These are phyloP conservation scores for Cydia amplana DNA, from an alignment of 1,140 invertebrate species.

Conservation along the genomic window DNA sequence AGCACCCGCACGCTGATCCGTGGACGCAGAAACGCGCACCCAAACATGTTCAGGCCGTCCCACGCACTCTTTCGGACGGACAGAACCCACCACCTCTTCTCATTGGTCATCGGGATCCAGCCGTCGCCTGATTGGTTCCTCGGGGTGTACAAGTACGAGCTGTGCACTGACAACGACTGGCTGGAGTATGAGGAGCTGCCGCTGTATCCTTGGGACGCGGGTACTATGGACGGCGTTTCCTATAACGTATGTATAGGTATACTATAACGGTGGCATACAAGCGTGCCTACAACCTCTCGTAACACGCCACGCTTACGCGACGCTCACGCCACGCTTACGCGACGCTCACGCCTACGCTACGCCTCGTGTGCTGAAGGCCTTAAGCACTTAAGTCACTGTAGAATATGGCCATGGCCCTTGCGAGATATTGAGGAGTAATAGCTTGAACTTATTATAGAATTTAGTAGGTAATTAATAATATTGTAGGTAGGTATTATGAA, in stretches of 20 bases:
- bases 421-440: too few relatives aligned
- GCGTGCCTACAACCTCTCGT: too few relatives aligned
- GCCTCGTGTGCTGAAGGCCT: too few relatives aligned
- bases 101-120: slow-evolving; percentile 59
- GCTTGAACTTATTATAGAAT: too few relatives aligned
- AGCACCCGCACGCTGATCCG: slow-evolving; percentile 65
- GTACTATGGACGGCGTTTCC: slow-evolving; percentile 62
- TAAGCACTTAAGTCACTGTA: too few relatives aligned
- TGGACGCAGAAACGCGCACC: slow-evolving; percentile 60
- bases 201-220: slow-evolving; percentile 70
- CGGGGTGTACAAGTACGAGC: slow-evolving; percentile 61
- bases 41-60: slow-evolving; percentile 61
- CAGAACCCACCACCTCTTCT: slow-evolving; percentile 63
- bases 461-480: too few relatives aligned
- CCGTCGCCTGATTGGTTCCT: slow-evolving; percentile 72
- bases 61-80: slow-evolving; percentile 65
- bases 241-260: slow-evolving; percentile 63
- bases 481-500: too few relatives aligned
- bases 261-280: too few relatives aligned
- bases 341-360: too few relatives aligned
- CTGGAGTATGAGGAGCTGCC: slow-evolving; percentile 52
- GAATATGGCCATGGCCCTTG: too few relatives aligned
- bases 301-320: too few relatives aligned
- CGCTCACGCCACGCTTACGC: too few relatives aligned
- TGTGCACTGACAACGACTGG: slow-evolving; percentile 61